Percentiles rank a stretch among this genome's conserved stretches.
These are phyloP conservation scores for Dasypus novemcinctus DNA, from an alignment of 2,113 vertebrate species.

Conservation along the genomic window DNA sequence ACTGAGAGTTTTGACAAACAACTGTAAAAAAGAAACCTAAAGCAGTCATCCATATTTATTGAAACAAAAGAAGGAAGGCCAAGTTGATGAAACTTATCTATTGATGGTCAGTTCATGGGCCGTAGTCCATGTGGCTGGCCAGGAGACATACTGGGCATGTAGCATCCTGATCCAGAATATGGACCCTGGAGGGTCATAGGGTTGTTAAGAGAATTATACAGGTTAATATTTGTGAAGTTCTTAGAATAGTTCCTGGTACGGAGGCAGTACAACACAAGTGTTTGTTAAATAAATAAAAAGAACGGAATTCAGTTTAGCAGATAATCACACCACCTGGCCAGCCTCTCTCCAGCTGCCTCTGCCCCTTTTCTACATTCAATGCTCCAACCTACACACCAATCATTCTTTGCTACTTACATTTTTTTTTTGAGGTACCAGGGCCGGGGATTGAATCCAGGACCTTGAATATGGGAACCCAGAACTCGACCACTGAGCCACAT, in stretches of 20 bases:
- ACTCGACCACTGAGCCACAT: too few species aligned
- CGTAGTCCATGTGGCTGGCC: neutral
- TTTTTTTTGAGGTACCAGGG: too few species aligned
- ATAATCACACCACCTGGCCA: too few species aligned
- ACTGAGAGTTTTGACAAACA: neutral
- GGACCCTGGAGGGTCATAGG: neutral
- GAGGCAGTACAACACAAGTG: fast-evolving
- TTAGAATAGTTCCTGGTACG: neutral
- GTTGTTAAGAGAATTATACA: neutral
- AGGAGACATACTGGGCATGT: neutral
- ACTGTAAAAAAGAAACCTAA: neutral
- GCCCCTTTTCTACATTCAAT: too few species aligned
- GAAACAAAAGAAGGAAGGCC: neutral
- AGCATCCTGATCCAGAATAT: neutral
- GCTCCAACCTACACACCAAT: neutral
- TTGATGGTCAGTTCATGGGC: neutral
- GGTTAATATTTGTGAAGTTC: too few species aligned
- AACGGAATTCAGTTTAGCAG: neutral
- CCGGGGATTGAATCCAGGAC: too few species aligned
- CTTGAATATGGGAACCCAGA: too few species aligned
- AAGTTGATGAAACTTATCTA: neutral
- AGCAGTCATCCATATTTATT: neutral
- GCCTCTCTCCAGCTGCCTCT: neutral
- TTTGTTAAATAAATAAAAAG: neutral
- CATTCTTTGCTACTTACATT: fast-evolving